Evolutionary conservation across 2,797 vertebrate species (phyloP).

Genomic region (Sebastes paucispinis): DNA sequence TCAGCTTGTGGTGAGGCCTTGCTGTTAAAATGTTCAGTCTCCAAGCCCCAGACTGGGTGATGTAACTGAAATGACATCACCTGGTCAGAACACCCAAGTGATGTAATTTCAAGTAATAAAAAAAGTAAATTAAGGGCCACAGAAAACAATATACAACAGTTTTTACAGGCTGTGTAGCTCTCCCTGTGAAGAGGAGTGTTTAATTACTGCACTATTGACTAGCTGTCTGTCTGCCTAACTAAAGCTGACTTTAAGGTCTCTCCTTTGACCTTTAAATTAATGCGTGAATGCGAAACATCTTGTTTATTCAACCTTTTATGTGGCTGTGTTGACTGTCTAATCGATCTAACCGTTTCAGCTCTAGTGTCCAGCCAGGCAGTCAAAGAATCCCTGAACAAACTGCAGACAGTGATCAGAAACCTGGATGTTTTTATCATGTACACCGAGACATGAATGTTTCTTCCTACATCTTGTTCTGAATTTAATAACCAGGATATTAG

Average conservation of each 20-base stretch:
- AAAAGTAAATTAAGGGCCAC: not conserved
- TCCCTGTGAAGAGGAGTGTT: not conserved
- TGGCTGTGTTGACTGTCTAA: not conserved
- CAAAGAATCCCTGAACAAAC: not conserved
- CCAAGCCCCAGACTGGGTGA: not conserved
- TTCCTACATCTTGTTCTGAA: not conserved
- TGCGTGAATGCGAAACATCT: not conserved
- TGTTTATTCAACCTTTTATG: not conserved
- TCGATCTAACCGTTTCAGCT: not conserved
- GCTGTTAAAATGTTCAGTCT: not conserved
- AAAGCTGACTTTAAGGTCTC: not conserved
- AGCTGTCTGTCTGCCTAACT: not conserved
- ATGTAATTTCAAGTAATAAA: slow-evolving; percentile 6
- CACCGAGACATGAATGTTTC: not conserved
- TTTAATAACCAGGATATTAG: slow-evolving; percentile 3
- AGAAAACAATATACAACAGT: not conserved
- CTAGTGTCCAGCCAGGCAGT: not conserved
- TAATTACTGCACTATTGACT: not conserved
- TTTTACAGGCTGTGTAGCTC: not conserved
- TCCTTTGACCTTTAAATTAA: not conserved
- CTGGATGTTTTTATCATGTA: not conserved
- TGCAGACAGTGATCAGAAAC: not conserved
- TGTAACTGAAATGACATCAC: not conserved
- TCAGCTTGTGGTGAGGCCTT: not conserved
- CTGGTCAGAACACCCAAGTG: not conserved